A percentile compares a stretch with the other conserved stretches of the same genome.
Conservation (phyloP, 2,113 vertebrate genomes). For the Arenaria interpres region DNA sequence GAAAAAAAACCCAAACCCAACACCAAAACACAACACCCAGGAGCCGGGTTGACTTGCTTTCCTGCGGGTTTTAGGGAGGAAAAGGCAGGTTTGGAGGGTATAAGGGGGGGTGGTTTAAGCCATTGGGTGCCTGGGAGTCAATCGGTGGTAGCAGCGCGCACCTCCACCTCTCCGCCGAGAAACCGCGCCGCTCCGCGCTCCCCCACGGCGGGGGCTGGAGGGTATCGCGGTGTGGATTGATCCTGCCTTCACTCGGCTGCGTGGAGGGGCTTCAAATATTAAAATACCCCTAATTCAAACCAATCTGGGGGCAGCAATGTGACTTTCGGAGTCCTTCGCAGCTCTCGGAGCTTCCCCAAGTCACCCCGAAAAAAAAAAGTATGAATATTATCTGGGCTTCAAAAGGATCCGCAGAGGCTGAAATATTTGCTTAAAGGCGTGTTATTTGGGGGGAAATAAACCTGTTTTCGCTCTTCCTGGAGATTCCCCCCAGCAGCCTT, state of each 20-base stretch:
- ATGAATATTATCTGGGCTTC: background rate
- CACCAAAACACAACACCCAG: too few species aligned
- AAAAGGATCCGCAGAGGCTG: background rate
- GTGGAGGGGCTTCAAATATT: background rate
- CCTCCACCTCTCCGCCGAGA: background rate
- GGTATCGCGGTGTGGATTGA: accelerated
- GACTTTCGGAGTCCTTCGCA: background rate
- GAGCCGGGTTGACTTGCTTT: background rate
- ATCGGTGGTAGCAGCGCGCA: background rate
- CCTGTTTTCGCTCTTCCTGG: background rate
- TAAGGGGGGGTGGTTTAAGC: background rate
- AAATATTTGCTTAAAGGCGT: background rate
- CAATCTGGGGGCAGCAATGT: background rate
- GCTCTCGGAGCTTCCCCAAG: background rate
- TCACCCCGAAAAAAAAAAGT: background rate
- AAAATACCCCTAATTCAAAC: background rate
- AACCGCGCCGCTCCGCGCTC: background rate
- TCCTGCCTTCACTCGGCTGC: background rate
- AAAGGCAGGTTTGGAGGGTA: background rate
- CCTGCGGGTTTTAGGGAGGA: background rate
- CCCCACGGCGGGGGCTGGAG: background rate
- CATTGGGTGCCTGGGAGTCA: background rate
- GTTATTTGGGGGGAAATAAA: accelerated
- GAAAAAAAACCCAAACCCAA: background rate
- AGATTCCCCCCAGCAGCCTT: background rate